Evolutionary conservation across 2,113 vertebrate species (phyloP).

Genomic region (Saccopteryx bilineata): DNA sequence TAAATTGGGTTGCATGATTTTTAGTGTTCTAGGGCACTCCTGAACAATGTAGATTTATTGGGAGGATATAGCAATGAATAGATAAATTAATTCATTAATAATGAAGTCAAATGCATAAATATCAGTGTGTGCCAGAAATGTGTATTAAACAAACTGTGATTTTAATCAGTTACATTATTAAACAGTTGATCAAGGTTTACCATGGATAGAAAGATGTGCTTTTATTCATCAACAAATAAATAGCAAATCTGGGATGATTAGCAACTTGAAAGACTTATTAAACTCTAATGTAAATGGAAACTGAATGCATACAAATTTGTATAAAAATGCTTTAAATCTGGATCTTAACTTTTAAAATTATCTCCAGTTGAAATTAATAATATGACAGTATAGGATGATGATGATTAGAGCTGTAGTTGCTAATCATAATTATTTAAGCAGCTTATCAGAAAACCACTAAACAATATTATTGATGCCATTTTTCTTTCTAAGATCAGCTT

Average conservation of each 20-base stretch:
- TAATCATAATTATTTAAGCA: constrained; percentile 69
- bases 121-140: constrained; percentile 24
- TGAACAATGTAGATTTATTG: neutral
- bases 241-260: constrained; percentile 56
- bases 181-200: neutral
- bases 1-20: neutral
- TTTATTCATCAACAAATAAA: constrained; percentile 47
- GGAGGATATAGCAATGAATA: neutral
- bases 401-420: constrained; percentile 11
- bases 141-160: constrained; percentile 34
- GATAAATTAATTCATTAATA: constrained; percentile 26
- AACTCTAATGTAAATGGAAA: constrained; percentile 20
- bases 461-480: constrained; percentile 89
- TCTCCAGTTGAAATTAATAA: neutral
- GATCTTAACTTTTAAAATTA: neutral
- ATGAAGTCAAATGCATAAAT: neutral
- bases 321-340: constrained; percentile 51
- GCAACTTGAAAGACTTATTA: constrained; percentile 34
- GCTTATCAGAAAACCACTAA: constrained; percentile 86
- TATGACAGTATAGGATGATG: neutral
- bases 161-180: constrained; percentile 18
- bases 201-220: neutral
- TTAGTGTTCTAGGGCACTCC: neutral
- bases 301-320: constrained; percentile 54
- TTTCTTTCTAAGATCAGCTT: constrained; percentile 95